Conservation (phyloP, 2,888 invertebrate genomes). For the Megastigmus dorsalis region DNA sequence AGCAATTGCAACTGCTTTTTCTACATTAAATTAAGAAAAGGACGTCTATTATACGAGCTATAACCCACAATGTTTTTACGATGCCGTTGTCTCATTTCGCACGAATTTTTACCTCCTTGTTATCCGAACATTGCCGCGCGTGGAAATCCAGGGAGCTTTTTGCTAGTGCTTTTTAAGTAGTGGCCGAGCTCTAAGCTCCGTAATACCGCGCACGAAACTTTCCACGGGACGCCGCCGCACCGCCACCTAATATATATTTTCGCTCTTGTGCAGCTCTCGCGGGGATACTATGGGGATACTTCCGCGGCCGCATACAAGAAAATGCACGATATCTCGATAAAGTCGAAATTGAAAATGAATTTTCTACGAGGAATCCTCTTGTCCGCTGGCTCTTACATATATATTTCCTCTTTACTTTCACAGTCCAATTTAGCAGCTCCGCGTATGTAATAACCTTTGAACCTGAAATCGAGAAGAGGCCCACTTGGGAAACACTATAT, state of each 20-base stretch:
- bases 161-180: conserved; percentile 19
- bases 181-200: neutral
- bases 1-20: no score
- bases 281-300: neutral
- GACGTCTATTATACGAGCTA: no score
- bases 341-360: conserved; percentile 28
- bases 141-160: neutral
- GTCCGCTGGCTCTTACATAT: neutral
- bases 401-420: neutral
- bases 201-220: conserved; percentile 8
- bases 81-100: no score
- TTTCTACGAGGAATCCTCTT: conserved; percentile 6
- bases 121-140: no score
- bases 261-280: neutral
- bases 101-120: no score
- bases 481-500: no score
- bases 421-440: conserved; percentile 13
- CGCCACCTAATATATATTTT: no score
- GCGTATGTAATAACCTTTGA: conserved; percentile 18
- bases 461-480: conserved; percentile 5
- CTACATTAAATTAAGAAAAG: no score
- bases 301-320: conserved; percentile 19
- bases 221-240: neutral
- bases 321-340: conserved; percentile 31
- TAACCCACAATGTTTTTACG: no score